These are phyloP conservation scores for Selene dorsalis DNA, from an alignment of 2,797 vertebrate species.

Conservation along the genomic window DNA sequence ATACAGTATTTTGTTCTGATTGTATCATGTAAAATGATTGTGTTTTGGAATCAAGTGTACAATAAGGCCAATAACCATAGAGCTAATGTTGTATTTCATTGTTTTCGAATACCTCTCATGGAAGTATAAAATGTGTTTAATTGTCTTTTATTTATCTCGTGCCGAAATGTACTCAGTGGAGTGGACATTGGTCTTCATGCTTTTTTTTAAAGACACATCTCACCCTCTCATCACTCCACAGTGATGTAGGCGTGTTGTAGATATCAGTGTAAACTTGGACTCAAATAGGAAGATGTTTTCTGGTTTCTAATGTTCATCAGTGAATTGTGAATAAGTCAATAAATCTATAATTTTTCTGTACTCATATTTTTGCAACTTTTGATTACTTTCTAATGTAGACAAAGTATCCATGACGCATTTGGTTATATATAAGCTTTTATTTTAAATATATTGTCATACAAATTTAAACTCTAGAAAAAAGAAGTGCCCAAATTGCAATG, in stretches of 20 bases:
- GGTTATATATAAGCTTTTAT: constrained; percentile 36
- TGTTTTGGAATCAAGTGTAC: constrained; percentile 75
- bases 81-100: constrained; percentile 75
- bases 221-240: constrained; percentile 41
- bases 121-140: constrained; percentile 67
- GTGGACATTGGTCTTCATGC: constrained; percentile 54
- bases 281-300: constrained; percentile 64
- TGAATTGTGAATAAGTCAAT: constrained; percentile 82
- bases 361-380: constrained; percentile 8
- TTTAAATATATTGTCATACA: constrained; percentile 66
- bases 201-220: constrained; percentile 53
- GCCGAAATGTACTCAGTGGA: constrained; percentile 66
- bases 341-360: constrained; percentile 74
- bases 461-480: constrained; percentile 66
- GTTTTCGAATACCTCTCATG: constrained; percentile 76
- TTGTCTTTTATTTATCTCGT: constrained; percentile 80
- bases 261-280: constrained; percentile 72
- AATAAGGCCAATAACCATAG: constrained; percentile 70
- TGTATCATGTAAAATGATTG: constrained; percentile 77
- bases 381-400: constrained; percentile 1
- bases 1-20: constrained; percentile 76
- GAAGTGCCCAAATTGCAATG: constrained; percentile 19
- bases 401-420: constrained; percentile 9
- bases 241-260: constrained; percentile 66
- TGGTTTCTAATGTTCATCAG: constrained; percentile 69